Evolutionary conservation across 2,888 invertebrate genomes (phyloP).

Genomic region (Sycophila texana): DNA sequence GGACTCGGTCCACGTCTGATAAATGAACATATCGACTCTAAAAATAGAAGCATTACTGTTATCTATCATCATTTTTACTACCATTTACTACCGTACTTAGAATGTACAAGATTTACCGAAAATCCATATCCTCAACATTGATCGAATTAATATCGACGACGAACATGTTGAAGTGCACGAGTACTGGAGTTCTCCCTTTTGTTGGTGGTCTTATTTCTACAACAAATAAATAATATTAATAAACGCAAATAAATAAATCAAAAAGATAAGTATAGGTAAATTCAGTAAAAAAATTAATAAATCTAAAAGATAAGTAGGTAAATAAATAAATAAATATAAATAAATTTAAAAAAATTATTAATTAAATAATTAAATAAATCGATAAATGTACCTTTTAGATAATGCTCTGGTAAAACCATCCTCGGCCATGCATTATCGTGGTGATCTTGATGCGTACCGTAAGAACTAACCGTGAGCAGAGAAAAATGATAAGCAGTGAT

Average conservation of each 20-base stretch:
- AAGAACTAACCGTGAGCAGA: neutral
- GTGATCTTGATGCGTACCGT: constrained; percentile 57
- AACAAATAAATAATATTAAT: neutral
- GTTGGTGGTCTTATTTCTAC: constrained; percentile 88
- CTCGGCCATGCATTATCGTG: constrained; percentile 80
- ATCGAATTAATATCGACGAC: constrained; percentile 92
- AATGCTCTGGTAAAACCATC: constrained; percentile 84
- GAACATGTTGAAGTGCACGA: constrained; percentile 88
- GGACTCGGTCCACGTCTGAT: constrained; percentile 89
- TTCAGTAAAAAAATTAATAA: no score
- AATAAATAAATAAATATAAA: no score
- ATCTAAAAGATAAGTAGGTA: no score
- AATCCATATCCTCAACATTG: constrained; percentile 92
- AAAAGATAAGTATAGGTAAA: no score
- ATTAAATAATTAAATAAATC: no score
- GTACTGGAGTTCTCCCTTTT: constrained; percentile 83
- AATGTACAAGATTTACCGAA: constrained; percentile 79
- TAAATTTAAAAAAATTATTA: neutral
- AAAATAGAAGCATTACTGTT: constrained; percentile 3
- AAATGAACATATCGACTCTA: constrained; percentile 91
- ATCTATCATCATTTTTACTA: neutral
- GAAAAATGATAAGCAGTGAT: neutral
- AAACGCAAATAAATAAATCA: no score
- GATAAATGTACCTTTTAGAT: constrained; percentile 83
- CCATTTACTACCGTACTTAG: neutral